phyloP scores from a whole-genome alignment of 1,140 invertebrate species.

The Mycetomoellerius zeteki region DNA sequence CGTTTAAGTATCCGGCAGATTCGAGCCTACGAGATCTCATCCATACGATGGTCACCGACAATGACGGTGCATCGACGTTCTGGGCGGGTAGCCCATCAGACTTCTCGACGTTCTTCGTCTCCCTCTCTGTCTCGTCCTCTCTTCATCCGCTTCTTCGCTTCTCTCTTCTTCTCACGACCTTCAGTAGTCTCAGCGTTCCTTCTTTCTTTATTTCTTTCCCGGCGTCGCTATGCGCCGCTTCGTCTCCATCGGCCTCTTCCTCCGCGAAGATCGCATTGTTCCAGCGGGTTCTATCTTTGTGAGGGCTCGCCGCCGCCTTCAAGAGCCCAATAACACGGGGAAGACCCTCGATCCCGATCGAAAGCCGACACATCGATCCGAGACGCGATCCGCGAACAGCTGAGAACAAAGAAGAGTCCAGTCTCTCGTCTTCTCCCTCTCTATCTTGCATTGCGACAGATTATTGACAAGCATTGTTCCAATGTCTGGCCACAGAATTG shows the following conservation, averaged over 20 bases:
- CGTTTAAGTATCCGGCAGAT: conserved; percentile 74
- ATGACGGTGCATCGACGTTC: conserved; percentile 85
- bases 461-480: conserved; percentile 69
- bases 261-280: conserved; percentile 82
- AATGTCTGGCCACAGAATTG: conserved; percentile 28
- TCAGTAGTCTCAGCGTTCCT: conserved; percentile 69
- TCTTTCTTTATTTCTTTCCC: conserved; percentile 64
- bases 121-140: conserved; percentile 63
- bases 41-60: conserved; percentile 76
- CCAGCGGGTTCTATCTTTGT: conserved; percentile 81
- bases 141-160: conserved; percentile 37
- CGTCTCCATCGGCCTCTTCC: conserved; percentile 63
- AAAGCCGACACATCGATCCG: conserved; percentile 77
- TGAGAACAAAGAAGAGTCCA: conserved; percentile 78
- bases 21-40: conserved; percentile 68
- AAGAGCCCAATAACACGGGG: conserved; percentile 80
- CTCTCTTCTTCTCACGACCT: conserved; percentile 66
- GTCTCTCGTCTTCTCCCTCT: conserved; percentile 56
- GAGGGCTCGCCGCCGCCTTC: conserved; percentile 78
- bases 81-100: conserved; percentile 85
- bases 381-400: conserved; percentile 78
- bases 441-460: conserved; percentile 44
- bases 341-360: conserved; percentile 81
- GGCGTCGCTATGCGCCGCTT: conserved; percentile 58
- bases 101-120: conserved; percentile 76